Evolutionary conservation across 2,113 vertebrate genomes (phyloP).

Genomic region (Thamnaconus septentrionalis): DNA sequence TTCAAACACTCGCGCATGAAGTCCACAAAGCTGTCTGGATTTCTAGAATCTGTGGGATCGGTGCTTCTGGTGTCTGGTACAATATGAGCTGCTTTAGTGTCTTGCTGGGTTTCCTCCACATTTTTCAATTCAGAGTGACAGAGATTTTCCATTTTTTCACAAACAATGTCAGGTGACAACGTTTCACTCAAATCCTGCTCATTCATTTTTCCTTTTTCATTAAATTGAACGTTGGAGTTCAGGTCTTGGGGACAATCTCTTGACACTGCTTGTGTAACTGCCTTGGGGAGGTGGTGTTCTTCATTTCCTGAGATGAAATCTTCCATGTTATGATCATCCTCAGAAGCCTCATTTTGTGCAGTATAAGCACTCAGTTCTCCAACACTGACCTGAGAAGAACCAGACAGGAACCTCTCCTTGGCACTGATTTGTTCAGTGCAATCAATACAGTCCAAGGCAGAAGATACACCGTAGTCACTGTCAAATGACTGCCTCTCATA

Average conservation of each 20-base stretch:
- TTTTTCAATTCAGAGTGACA: constrained; percentile 5
- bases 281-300: constrained; percentile 23
- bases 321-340: constrained; percentile 10
- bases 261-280: constrained; percentile 20
- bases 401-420: constrained; percentile 48
- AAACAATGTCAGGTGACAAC: constrained; percentile 9
- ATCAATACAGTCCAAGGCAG: constrained; percentile 38
- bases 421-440: constrained; percentile 23
- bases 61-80: constrained; percentile 35
- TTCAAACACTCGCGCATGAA: constrained; percentile 81
- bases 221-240: constrained; percentile 57
- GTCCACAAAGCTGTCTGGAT: constrained; percentile 78
- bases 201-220: constrained; percentile 4
- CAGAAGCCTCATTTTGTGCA: constrained; percentile 11
- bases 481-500: constrained; percentile 68
- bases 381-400: constrained; percentile 32
- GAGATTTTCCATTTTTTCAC: neutral
- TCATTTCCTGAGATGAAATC: constrained; percentile 19
- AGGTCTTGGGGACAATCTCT: constrained; percentile 54
- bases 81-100: constrained; percentile 22
- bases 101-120: constrained; percentile 12
- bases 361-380: constrained; percentile 20
- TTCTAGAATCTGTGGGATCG: constrained; percentile 46
- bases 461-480: constrained; percentile 47
- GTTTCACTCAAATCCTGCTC: constrained; percentile 38